Evolutionary conservation across 2,797 vertebrate species (phyloP).

Genomic region (Paguma larvata): DNA sequence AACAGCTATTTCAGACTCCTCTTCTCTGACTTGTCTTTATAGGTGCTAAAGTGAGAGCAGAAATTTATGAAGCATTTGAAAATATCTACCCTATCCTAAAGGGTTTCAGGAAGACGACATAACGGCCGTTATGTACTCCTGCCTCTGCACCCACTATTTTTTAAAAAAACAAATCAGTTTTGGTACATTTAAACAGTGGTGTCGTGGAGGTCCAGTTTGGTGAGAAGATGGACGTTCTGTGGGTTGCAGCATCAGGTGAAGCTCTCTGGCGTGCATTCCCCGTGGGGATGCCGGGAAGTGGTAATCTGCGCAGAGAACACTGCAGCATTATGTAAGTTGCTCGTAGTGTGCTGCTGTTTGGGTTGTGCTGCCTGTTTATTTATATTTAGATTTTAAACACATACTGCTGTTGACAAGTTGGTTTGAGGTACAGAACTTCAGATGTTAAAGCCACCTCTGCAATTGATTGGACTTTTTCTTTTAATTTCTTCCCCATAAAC

Average conservation of each 20-base stretch:
- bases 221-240: slow-evolving; percentile 73
- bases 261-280: slow-evolving; percentile 81
- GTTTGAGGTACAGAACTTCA: slow-evolving; percentile 83
- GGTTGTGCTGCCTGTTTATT: slow-evolving; percentile 85
- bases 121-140: slow-evolving; percentile 84
- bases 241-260: slow-evolving; percentile 80
- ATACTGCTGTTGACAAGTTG: slow-evolving; percentile 78
- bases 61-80: slow-evolving; percentile 99
- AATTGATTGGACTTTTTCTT: slow-evolving; percentile 83
- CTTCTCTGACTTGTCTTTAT: slow-evolving; percentile 12
- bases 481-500: slow-evolving; percentile 85
- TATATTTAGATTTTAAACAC: slow-evolving; percentile 88
- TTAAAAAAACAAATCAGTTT: slow-evolving; percentile 70
- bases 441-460: slow-evolving; percentile 85
- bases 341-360: slow-evolving; percentile 78
- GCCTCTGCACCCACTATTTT: slow-evolving; percentile 41
- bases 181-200: slow-evolving; percentile 82
- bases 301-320: slow-evolving; percentile 72
- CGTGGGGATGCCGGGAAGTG: slow-evolving; percentile 59
- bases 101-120: slow-evolving; percentile 99
- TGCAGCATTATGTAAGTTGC: slow-evolving; percentile 85
- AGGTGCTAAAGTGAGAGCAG: slow-evolving; percentile 99
- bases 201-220: slow-evolving; percentile 55
- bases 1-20: slow-evolving; percentile 2
- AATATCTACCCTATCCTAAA: slow-evolving; percentile 99